A percentile compares a stretch with the other conserved stretches of the same genome.
Evolutionary conservation across 2,113 vertebrate genomes (phyloP).

Genomic region (Rattus rattus): DNA sequence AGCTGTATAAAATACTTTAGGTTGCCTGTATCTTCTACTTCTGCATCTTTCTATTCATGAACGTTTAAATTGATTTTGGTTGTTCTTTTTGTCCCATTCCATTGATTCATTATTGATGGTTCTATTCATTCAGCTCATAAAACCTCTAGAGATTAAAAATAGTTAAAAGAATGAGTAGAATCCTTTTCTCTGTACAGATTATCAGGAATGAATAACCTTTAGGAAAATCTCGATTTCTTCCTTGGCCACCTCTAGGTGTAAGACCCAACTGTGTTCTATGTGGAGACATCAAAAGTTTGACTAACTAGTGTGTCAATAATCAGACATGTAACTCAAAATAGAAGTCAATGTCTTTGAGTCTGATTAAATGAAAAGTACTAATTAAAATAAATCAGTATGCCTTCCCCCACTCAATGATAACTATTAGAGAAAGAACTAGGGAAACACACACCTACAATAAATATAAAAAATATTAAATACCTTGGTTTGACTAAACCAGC

Average conservation of each 20-base stretch:
- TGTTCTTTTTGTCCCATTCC: background rate
- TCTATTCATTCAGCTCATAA: slow-evolving; percentile 41
- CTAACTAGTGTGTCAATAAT: background rate
- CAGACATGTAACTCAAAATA: background rate
- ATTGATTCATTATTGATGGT: slow-evolving; percentile 57
- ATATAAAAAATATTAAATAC: too few species aligned
- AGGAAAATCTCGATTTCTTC: slow-evolving; percentile 36
- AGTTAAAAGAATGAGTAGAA: background rate
- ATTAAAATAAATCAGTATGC: too few species aligned
- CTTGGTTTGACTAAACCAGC: too few species aligned
- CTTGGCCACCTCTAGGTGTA: background rate
- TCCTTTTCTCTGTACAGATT: background rate
- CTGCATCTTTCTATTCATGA: slow-evolving; percentile 50
- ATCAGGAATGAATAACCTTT: background rate
- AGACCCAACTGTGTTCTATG: background rate
- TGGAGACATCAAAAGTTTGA: background rate
- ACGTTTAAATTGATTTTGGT: slow-evolving; percentile 56
- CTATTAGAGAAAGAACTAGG: too few species aligned
- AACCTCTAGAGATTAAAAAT: slow-evolving; percentile 8
- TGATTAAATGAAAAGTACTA: background rate
- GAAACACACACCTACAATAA: too few species aligned
- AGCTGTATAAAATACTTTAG: slow-evolving; percentile 42
- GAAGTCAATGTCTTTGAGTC: background rate
- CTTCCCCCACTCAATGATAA: too few species aligned
- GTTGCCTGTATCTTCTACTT: slow-evolving; percentile 59